These are phyloP conservation scores for Tapirus indicus DNA, from an alignment of 2,797 vertebrate genomes.

Conservation along the genomic window DNA sequence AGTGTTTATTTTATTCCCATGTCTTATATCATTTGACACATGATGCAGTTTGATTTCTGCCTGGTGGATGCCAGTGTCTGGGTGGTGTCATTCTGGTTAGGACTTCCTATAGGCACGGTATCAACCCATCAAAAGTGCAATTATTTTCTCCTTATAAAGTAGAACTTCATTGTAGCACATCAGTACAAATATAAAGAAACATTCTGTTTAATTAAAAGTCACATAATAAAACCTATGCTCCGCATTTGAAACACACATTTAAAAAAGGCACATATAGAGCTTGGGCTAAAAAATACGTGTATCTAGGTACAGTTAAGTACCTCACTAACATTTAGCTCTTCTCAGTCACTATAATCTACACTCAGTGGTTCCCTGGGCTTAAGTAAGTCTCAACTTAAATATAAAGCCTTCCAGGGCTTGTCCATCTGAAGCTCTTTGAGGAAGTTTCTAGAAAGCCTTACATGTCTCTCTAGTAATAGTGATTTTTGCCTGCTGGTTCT, in stretches of 20 bases:
- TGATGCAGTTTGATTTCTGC: background rate
- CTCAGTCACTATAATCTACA: background rate
- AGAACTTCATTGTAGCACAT: background rate
- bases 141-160: background rate
- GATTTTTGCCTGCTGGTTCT: slow-evolving; percentile 26
- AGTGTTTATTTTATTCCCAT: background rate
- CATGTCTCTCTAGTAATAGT: background rate
- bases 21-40: background rate
- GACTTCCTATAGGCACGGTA: background rate
- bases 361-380: background rate
- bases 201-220: slow-evolving; percentile 4
- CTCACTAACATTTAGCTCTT: background rate
- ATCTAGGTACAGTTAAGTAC: background rate
- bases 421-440: background rate
- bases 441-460: background rate
- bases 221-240: background rate
- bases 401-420: background rate
- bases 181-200: background rate
- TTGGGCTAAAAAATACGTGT: background rate
- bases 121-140: background rate
- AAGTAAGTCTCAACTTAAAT: background rate
- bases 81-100: background rate
- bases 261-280: background rate
- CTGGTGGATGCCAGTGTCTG: background rate
- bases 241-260: background rate